phyloP scores from a whole-genome alignment of 1,140 invertebrate genomes.

The Trachelipus rathkii region DNA sequence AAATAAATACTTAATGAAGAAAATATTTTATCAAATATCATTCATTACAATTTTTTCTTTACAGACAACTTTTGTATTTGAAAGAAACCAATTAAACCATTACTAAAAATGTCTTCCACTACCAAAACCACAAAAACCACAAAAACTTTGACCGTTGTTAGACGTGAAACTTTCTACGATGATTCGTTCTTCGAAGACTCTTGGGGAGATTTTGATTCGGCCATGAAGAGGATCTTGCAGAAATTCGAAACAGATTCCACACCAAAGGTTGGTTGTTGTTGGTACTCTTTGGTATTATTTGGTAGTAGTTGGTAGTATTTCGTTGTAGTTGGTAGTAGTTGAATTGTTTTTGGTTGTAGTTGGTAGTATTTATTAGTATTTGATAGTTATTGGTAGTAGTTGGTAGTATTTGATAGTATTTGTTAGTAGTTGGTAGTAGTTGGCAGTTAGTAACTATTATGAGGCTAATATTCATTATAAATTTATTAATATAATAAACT shows the following conservation, averaged over 20 bases:
- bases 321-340: neutral
- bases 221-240: constrained; percentile 23
- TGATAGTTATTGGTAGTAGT: too few species aligned
- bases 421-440: too few species aligned
- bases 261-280: neutral
- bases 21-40: too few species aligned
- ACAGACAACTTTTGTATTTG: too few species aligned
- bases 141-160: constrained; percentile 20
- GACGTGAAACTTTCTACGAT: constrained; percentile 29
- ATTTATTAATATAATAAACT: too few species aligned
- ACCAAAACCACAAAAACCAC: neutral
- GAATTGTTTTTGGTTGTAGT: neutral
- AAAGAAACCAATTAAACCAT: neutral
- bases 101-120: neutral
- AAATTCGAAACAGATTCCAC: constrained; percentile 32
- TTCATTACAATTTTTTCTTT: too few species aligned
- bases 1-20: too few species aligned
- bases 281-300: neutral
- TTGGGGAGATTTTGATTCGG: constrained; percentile 28
- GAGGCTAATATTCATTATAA: too few species aligned
- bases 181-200: constrained; percentile 28
- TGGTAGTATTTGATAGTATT: too few species aligned
- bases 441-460: too few species aligned
- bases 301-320: neutral
- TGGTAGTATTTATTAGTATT: neutral